Percentiles rank a stretch among this genome's conserved stretches.
Evolutionary conservation across 2,797 vertebrate species (phyloP).

Genomic region (Chlorospingus flavigularis): DNA sequence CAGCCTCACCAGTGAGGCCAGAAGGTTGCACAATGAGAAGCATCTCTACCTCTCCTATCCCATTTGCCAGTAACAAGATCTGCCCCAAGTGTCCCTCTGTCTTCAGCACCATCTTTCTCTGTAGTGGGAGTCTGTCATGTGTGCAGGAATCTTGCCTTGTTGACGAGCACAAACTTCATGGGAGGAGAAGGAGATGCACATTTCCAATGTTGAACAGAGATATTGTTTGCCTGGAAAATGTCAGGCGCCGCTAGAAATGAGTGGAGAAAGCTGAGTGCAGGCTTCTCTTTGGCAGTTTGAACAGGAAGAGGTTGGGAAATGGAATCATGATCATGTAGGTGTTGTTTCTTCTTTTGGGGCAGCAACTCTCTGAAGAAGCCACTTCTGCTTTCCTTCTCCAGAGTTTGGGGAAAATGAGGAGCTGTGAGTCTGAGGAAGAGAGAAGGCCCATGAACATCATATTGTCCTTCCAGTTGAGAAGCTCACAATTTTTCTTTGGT

Average conservation of each 20-base stretch:
- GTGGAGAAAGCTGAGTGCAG: neutral
- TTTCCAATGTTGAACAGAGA: neutral
- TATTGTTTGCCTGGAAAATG: neutral
- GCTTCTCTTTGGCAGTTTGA: neutral
- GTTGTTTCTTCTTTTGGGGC: neutral
- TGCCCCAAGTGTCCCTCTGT: neutral
- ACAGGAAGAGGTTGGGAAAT: neutral
- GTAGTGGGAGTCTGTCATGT: neutral
- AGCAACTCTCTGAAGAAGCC: neutral
- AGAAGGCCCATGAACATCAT: neutral
- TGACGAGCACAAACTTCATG: neutral
- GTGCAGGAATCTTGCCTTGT: neutral
- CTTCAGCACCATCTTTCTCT: neutral
- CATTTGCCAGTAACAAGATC: neutral
- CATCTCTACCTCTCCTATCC: neutral
- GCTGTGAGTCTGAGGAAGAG: neutral
- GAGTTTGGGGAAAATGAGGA: neutral
- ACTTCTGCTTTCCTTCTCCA: slow-evolving; percentile 25
- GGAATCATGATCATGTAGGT: neutral
- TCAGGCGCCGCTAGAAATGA: neutral
- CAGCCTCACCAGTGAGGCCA: neutral
- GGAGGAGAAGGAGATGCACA: neutral
- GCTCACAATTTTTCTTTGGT: neutral
- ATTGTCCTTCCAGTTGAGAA: neutral
- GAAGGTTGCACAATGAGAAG: neutral